Base-by-base conservation (phyloP, 2,888 invertebrate genomes). In the Congeria kusceri region DNA sequence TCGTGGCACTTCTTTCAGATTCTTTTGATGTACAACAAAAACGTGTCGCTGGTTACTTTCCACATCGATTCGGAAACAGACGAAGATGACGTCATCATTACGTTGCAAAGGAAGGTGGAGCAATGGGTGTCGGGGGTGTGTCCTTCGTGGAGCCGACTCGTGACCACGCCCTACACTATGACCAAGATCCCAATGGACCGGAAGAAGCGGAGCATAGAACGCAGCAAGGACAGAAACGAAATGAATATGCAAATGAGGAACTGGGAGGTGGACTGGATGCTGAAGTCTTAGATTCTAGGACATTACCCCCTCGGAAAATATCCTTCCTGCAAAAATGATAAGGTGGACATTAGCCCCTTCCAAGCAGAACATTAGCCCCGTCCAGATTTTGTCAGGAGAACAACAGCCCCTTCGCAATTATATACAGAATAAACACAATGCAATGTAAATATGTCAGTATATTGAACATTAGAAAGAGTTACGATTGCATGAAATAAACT, bases 231-330 rank as follows among this genome's bases (percentile, higher is more conserved):
- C 53, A 72, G 88, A 57, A 88, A 88, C 56, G 68, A 80, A 39
- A 71, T 76, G 63, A 83, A 83, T 63, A 59, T 77, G 27, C 58
- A 76, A 9, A 82, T 84, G 74, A 72, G 78, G 29, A 85, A 87
- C 62, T 86, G 88, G 87, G 88, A 88, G 61, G 68, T 87, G 3
- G 83, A 87, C 27, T 88, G 88, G 88, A 65, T 86, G 46, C 53
- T 83, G n/a, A 82, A 79, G 62, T 76, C 78, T 28, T 82, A 82
- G 39, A n/a, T n/a, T n/a, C n/a, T n/a, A n/a, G n/a, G n/a, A n/a
- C n/a, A n/a, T n/a, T n/a, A n/a, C n/a, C n/a, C n/a, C n/a, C n/a
- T n/a, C n/a, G n/a, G n/a, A n/a, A n/a, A n/a, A n/a, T n/a, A n/a
- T n/a, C n/a, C n/a, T n/a, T n/a, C n/a, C n/a, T n/a, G n/a, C n/a